These are phyloP conservation scores for Acrobasis repandana DNA, from an alignment of 2,888 invertebrate genomes.

Conservation along the genomic window DNA sequence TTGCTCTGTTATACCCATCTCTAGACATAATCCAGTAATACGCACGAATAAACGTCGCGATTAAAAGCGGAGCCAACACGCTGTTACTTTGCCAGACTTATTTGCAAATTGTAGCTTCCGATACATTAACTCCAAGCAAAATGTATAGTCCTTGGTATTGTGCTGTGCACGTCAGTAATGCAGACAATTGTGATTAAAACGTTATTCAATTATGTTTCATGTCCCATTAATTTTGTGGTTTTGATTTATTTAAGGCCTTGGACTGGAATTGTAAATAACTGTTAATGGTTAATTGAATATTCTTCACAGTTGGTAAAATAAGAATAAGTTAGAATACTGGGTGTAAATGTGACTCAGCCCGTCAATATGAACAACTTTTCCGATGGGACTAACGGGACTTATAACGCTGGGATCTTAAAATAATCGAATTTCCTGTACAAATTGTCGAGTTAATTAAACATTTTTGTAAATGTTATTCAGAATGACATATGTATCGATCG, in stretches of 20 bases:
- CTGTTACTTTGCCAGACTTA: constrained; percentile 60
- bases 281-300: too few species aligned
- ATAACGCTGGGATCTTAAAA: too few species aligned
- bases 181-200: constrained; percentile 14
- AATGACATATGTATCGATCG: too few species aligned
- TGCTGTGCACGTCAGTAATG: neutral
- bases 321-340: too few species aligned
- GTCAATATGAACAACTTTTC: too few species aligned
- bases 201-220: constrained; percentile 26
- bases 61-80: constrained; percentile 56
- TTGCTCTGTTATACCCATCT: too few species aligned
- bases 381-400: too few species aligned
- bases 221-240: constrained; percentile 10
- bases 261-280: neutral
- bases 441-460: too few species aligned
- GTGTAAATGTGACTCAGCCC: too few species aligned
- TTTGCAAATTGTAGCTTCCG: constrained; percentile 69
- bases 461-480: too few species aligned
- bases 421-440: too few species aligned
- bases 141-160: neutral
- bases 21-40: constrained; percentile 23
- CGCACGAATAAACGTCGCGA: constrained; percentile 46
- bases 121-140: constrained; percentile 57
- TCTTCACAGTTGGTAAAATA: too few species aligned
- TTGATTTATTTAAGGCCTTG: constrained; percentile 3